Evolutionary conservation across 2,888 invertebrate species (phyloP).

Genomic region (Cyclophora punctaria): DNA sequence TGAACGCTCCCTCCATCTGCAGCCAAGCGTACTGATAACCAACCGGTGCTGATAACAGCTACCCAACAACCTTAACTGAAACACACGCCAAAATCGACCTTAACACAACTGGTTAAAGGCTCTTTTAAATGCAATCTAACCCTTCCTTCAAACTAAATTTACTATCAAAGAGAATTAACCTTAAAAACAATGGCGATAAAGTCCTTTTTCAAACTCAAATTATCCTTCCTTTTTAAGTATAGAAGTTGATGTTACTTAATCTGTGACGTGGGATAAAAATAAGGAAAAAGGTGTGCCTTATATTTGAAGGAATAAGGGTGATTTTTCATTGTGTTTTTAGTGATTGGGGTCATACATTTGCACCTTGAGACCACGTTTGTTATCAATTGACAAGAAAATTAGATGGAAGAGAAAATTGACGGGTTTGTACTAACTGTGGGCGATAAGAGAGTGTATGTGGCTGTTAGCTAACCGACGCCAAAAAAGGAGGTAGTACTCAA

Average conservation of each 20-base stretch:
- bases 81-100: conserved; percentile 8
- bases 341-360: conserved; percentile 63
- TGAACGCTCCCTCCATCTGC: conserved; percentile 21
- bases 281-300: too few relatives aligned
- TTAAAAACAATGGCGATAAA: too few relatives aligned
- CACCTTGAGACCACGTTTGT: conserved; percentile 59
- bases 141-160: too few relatives aligned
- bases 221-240: too few relatives aligned
- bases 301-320: conserved; percentile 7
- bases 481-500: too few relatives aligned
- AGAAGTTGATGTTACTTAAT: too few relatives aligned
- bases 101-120: conserved; percentile 1
- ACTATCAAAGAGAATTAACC: too few relatives aligned
- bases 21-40: conserved; percentile 25
- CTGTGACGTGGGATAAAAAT: too few relatives aligned
- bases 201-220: too few relatives aligned
- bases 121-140: background rate
- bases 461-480: too few relatives aligned
- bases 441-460: too few relatives aligned
- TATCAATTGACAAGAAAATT: conserved; percentile 59
- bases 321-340: conserved; percentile 15
- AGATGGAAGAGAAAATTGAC: conserved; percentile 37
- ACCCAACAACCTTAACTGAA: background rate
- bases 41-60: conserved; percentile 19
- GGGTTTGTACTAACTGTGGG: background rate